These are phyloP conservation scores for Campoletis raptor DNA, from an alignment of 2,888 invertebrate genomes.

Conservation along the genomic window DNA sequence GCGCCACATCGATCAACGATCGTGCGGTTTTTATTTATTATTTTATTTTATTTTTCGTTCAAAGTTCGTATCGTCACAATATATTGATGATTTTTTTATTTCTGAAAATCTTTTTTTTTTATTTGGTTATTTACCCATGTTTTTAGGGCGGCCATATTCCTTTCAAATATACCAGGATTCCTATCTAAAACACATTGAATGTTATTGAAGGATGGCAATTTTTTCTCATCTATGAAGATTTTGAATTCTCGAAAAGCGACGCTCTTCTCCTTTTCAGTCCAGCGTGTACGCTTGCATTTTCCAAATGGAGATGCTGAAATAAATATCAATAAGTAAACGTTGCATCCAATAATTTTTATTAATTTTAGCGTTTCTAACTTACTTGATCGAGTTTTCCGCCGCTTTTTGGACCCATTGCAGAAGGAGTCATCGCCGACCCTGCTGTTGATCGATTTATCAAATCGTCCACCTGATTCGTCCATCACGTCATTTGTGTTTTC, in stretches of 20 bases:
- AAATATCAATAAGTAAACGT: slow-evolving; percentile 10
- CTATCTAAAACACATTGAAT: neutral
- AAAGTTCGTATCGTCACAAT: too few species aligned
- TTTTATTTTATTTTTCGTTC: too few species aligned
- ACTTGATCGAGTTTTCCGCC: neutral
- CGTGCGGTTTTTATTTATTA: too few species aligned
- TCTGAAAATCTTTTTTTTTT: neutral
- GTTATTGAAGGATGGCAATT: neutral
- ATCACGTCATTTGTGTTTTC: neutral
- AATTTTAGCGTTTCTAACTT: neutral
- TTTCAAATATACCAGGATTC: neutral
- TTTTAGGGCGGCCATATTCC: too few species aligned
- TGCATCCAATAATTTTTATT: neutral
- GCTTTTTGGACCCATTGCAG: neutral
- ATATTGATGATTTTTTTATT: too few species aligned
- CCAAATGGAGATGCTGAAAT: slow-evolving; percentile 56
- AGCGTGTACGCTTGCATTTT: slow-evolving; percentile 18
- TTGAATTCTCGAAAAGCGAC: neutral
- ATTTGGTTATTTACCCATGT: neutral
- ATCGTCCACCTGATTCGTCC: neutral
- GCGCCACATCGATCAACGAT: too few species aligned
- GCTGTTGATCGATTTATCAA: too few species aligned
- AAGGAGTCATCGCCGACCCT: neutral
- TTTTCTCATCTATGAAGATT: neutral
- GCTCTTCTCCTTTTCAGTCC: slow-evolving; percentile 27